Evolutionary conservation across 2,113 vertebrate genomes (phyloP).

Genomic region (Gnathonemus echidnorhynchus): DNA sequence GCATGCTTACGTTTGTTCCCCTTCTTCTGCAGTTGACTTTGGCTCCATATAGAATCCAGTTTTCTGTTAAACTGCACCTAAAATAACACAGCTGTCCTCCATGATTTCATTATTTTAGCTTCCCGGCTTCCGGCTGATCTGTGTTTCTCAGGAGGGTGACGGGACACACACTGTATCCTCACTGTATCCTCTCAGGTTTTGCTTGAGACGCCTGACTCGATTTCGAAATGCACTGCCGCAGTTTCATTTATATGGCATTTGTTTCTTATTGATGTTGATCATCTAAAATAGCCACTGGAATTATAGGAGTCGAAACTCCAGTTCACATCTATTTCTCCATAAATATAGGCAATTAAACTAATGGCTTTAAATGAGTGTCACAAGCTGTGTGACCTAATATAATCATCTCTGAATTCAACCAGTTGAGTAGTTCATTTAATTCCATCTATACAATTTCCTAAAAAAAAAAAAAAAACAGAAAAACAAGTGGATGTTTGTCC

Average conservation of each 20-base stretch:
- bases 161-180: background rate
- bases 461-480: background rate
- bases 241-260: background rate
- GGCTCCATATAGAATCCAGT: background rate
- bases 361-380: constrained; percentile 4
- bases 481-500: background rate
- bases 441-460: background rate
- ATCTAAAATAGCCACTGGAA: background rate
- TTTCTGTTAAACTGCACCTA: background rate
- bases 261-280: background rate
- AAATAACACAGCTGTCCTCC: background rate
- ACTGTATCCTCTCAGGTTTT: background rate
- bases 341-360: background rate
- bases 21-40: background rate
- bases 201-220: background rate
- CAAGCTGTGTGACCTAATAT: background rate
- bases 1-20: background rate
- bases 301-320: background rate
- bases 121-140: background rate
- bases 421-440: background rate
- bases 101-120: background rate
- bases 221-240: background rate
- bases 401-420: background rate
- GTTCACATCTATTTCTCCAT: background rate
- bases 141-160: background rate